Base-by-base conservation (phyloP, 2,113 vertebrate species). In the Crocuta crocuta region DNA sequence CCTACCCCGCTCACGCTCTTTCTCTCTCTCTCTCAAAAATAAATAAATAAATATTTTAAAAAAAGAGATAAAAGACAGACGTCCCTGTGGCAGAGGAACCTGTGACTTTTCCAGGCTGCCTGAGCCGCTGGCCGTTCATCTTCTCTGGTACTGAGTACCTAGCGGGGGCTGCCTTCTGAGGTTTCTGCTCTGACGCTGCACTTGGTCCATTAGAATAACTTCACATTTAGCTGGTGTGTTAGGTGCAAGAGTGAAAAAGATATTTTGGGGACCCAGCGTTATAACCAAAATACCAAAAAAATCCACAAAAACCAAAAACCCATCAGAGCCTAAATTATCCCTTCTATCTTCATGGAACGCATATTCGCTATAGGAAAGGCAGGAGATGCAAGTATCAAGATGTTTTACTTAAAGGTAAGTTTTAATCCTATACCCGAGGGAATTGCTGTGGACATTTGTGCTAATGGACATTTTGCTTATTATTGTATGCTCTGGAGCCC, bases 81-180 rank as follows among this genome's bases (percentile, higher is more conserved):
- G 87, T 66, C 48, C 10, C 83, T 0, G 1, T 2, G 61, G 8
- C 48, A 19, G 85, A 66, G 21, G 2, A 1, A 4, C 26, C 13
- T 1, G 9, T 24, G 66, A 58, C 48, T 45, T 48, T 63, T 50
- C 31, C 10, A 1, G 24, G 45, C 35, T 21, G 1, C 65, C 31
- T 70, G 19, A 2, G 53, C 24, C 55, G 0, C 61, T 10, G 53
- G 61, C 53, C 2, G 0, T 6, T 10, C 5, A 7, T 73, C 39
- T 65, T 24, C 8, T 28, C 12, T 53, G 68, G 55, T 39, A 63
- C 21, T 10, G 39, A 45, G 86, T 6, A 1, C 10, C 23, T 61
- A 24, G 63, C 10, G 4, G 63, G 4, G 28, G 39, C 39, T 39
- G 58, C 21, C 10, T 33, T 4, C 78, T 28, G 0, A 63, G 26